Evolutionary conservation across 2,888 invertebrate genomes (phyloP).

Genomic region (Acanthopleura granulata): DNA sequence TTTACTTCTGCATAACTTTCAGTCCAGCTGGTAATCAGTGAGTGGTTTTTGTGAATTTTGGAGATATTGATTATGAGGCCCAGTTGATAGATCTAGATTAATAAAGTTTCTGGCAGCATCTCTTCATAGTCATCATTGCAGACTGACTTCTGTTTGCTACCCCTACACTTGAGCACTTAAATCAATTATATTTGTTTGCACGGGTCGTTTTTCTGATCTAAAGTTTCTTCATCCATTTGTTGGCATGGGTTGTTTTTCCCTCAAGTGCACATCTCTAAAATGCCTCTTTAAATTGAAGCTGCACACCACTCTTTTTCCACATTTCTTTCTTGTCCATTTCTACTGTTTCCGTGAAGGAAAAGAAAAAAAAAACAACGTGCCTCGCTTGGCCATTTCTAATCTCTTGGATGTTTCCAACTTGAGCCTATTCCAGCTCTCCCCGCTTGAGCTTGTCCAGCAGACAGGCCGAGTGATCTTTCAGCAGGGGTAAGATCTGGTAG

Average conservation of each 20-base stretch:
- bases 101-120: neutral
- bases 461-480: neutral
- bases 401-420: neutral
- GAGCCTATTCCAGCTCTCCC: neutral
- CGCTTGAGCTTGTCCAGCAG: neutral
- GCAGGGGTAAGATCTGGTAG: neutral
- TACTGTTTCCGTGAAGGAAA: neutral
- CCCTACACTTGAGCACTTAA: conserved; percentile 7
- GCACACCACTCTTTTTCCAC: neutral
- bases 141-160: neutral
- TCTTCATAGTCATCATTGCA: neutral
- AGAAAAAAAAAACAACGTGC: neutral
- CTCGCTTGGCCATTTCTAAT: neutral
- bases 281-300: conserved; percentile 8
- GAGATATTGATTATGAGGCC: neutral
- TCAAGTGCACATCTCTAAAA: conserved; percentile 11
- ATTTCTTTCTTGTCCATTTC: neutral
- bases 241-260: neutral
- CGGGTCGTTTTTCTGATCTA: neutral
- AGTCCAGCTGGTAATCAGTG: too few relatives aligned
- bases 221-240: conserved; percentile 18
- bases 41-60: neutral
- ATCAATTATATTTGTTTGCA: conserved; percentile 17
- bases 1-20: too few relatives aligned
- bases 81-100: neutral